Base-by-base conservation (phyloP, 1,140 invertebrate genomes). In the Kradibia gibbosae region DNA sequence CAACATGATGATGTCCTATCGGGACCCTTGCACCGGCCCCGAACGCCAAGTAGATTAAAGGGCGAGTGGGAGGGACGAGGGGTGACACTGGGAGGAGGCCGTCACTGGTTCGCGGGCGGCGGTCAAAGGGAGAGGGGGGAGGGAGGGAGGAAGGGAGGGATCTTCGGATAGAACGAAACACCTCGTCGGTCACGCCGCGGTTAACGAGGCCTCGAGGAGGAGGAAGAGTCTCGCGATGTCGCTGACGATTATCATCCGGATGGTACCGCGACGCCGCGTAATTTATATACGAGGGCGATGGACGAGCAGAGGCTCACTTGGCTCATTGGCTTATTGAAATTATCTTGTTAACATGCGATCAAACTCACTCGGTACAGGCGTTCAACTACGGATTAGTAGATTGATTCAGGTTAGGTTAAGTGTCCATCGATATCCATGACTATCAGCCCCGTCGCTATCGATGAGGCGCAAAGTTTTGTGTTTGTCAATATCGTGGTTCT, bases 1-100 rank as follows among this genome's bases (percentile, higher is more conserved):
- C 87, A 87, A 90, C 88, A 90, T 87, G 88, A 86, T 89, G 89
- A 89, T 90, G 86, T 86, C 86, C 86, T 89, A 89, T 90, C 89
- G 86, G 83, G 34, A 20, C 62, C 39, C 4, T 67, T 36, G 1
- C 62, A 5, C 34, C 7, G n/a, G n/a, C n/a, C n/a, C n/a, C n/a
- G n/a, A n/a, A n/a, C n/a, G n/a, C n/a, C n/a, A n/a, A n/a, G n/a
- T n/a, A n/a, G n/a, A n/a, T n/a, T n/a, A n/a, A n/a, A n/a, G n/a
- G n/a, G n/a, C n/a, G n/a, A n/a, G n/a, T n/a, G n/a, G n/a, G n/a
- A n/a, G n/a, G n/a, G n/a, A n/a, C n/a, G n/a, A n/a, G n/a, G n/a
- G n/a, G n/a, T n/a, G n/a, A n/a, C n/a, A n/a, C n/a, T n/a, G n/a
- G n/a, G n/a, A n/a, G n/a, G n/a, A n/a, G n/a, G n/a, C n/a, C n/a